These are phyloP conservation scores for Neuroterus valhalla DNA, from an alignment of 1,140 invertebrate species.

Conservation along the genomic window DNA sequence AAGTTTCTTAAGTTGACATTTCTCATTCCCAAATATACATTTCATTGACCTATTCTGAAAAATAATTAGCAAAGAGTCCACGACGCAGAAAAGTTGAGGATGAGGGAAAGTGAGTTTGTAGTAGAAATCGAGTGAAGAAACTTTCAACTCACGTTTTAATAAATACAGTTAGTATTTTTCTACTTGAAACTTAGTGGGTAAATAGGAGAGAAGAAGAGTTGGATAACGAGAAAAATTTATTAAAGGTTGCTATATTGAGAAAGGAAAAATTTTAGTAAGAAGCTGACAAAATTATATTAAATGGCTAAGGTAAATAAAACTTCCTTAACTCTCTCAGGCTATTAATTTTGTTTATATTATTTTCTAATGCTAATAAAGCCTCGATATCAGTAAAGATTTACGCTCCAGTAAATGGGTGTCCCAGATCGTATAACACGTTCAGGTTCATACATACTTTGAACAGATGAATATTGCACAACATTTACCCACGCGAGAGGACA, in stretches of 20 bases:
- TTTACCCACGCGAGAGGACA: conserved; percentile 54
- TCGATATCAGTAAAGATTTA: conserved; percentile 2
- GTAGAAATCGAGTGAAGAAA: neutral
- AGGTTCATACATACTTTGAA: conserved; percentile 36
- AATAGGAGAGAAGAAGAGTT: no score
- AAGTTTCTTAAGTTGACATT: neutral
- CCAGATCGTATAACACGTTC: conserved; percentile 40
- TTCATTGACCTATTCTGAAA: neutral
- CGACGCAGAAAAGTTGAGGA: neutral
- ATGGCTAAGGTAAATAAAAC: neutral
- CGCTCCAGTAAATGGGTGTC: conserved; percentile 38
- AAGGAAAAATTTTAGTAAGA: no score
- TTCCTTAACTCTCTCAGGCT: no score
- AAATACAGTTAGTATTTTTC: neutral
- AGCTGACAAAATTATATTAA: no score
- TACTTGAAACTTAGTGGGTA: neutral
- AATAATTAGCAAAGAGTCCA: neutral
- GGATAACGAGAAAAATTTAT: no score
- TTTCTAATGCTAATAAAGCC: conserved; percentile 36
- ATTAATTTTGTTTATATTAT: conserved; percentile 35
- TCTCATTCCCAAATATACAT: neutral
- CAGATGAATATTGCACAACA: conserved; percentile 51
- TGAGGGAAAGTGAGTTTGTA: neutral
- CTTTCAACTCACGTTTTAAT: conserved; percentile 10
- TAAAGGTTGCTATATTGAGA: no score